These are phyloP conservation scores for Noctua comes DNA, from an alignment of 2,888 invertebrate species.

Conservation along the genomic window DNA sequence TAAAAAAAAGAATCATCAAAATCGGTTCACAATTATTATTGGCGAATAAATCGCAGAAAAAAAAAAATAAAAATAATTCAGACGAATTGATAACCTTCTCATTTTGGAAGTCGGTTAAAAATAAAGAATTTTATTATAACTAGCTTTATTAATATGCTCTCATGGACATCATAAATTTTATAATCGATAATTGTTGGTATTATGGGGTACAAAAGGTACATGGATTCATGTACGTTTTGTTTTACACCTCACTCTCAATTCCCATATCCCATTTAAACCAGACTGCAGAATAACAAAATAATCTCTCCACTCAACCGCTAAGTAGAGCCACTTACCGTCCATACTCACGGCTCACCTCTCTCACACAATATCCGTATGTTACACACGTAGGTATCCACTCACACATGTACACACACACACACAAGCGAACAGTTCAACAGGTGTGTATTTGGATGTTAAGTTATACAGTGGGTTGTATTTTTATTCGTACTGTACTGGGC, in stretches of 20 bases:
- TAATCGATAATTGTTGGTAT: background rate
- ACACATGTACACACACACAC: slow-evolving; percentile 64
- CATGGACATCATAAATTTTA: background rate
- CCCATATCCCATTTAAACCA: background rate
- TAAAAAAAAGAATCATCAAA: too few species aligned
- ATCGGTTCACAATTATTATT: too few species aligned
- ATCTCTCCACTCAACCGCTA: slow-evolving; percentile 3
- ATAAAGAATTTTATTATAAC: too few species aligned
- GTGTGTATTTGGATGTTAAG: slow-evolving; percentile 70
- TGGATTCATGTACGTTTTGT: background rate
- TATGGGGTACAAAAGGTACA: too few species aligned
- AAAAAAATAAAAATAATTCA: too few species aligned
- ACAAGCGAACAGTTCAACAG: slow-evolving; percentile 70
- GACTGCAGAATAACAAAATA: background rate
- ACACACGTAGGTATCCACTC: slow-evolving; percentile 54
- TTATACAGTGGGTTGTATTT: slow-evolving; percentile 50
- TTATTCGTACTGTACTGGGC: background rate
- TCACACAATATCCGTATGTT: slow-evolving; percentile 69
- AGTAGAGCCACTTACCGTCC: slow-evolving; percentile 72
- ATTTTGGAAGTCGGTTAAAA: too few species aligned
- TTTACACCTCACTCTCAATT: background rate
- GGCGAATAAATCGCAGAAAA: too few species aligned
- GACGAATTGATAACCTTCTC: too few species aligned
- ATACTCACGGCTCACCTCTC: slow-evolving; percentile 71
- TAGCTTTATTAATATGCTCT: background rate